Base-by-base conservation (phyloP, 2,113 vertebrate species). In the Tor tambroides region DNA sequence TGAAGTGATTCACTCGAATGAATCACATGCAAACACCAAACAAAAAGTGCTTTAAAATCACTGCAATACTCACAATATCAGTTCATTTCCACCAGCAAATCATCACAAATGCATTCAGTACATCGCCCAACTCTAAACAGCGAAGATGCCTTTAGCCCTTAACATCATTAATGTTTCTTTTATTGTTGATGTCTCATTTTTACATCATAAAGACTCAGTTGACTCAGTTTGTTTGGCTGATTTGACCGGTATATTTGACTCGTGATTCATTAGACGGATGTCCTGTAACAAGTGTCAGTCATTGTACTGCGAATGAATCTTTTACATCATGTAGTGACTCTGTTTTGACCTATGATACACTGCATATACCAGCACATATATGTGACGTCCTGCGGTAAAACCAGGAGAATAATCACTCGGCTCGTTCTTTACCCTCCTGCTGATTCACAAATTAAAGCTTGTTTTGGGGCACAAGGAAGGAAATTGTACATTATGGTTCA, bases 261-360 rank as follows among this genome's bases (percentile, higher is more conserved):
- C 26, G 5, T 32, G 17, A 71, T 21, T 6, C 35, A 23, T 32
- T 21, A 61, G 56, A 61, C 21, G 21, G 8, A n/a, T 12, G 54
- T 90, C 69, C 92, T 92, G 92, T 88, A 92, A 94, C 90, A 91
- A 88, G 67, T 4, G 30, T 85, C 91, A 84, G 87, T 91, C 92
- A 91, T 90, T 93, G 91, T 92, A 93, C 93, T 93, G 91, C 92
- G 93, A 91, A 74, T 43, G 35, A 76, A 91, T 92, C 86, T 89
- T 92, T 88, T 90, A 92, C 91, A 93, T 91, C 89, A 91, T 92
- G 91, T 17, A 17, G 63, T 30, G 63, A 67, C 28, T 30, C 26
- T 80, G 84, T 89, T 90, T 93, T 92, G 91, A 92, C 88, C 88
- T 93, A 93, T 92, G 89, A 91, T 93, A 94, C 94, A 95, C 93